phyloP scores from a whole-genome alignment of 2,797 vertebrate genomes.

The Cryptoprocta ferox region DNA sequence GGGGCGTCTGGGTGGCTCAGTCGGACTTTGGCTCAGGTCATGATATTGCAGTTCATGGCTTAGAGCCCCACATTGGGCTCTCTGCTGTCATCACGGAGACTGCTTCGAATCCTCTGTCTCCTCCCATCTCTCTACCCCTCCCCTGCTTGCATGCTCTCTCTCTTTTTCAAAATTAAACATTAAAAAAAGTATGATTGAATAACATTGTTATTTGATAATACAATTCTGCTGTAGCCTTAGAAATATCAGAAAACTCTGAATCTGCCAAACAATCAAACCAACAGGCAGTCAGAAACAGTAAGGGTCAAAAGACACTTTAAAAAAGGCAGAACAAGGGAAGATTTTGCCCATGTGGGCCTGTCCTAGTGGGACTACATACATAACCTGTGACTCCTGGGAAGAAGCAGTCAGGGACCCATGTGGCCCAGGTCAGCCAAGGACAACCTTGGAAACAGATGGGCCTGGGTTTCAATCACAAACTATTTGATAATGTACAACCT shows the following conservation, averaged over 20 bases:
- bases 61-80: too few relatives aligned
- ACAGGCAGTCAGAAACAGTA: not conserved
- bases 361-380: not conserved
- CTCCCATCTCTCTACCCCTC: too few relatives aligned
- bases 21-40: too few relatives aligned
- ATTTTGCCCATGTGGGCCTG: not conserved
- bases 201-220: slow-evolving; percentile 5
- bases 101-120: too few relatives aligned
- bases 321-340: not conserved
- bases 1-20: too few relatives aligned
- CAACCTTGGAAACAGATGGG: not conserved
- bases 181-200: not conserved
- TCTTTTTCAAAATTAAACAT: too few relatives aligned
- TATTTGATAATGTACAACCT: not conserved
- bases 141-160: too few relatives aligned
- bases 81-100: too few relatives aligned
- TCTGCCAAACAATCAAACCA: not conserved
- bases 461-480: not conserved
- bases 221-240: not conserved
- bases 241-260: not conserved
- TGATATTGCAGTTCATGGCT: too few relatives aligned
- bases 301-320: not conserved
- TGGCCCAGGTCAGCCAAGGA: not conserved
- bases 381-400: not conserved
- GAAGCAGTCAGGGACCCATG: not conserved